Evolutionary conservation across 2,797 vertebrate genomes (phyloP).

Genomic region (Remorina albescens): DNA sequence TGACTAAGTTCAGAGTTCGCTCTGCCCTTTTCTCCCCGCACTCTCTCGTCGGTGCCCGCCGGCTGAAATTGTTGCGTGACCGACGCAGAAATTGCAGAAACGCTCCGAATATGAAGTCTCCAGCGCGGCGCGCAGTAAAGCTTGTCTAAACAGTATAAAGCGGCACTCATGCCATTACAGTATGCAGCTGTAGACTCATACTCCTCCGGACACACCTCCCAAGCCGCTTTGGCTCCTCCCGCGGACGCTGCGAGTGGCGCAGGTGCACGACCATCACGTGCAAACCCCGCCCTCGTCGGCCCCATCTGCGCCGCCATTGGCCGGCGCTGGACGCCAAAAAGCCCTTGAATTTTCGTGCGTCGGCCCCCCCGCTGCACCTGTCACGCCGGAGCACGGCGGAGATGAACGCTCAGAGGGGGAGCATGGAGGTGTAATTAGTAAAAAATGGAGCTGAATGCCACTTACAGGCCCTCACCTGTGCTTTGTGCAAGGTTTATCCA

Average conservation of each 20-base stretch:
- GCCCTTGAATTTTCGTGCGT: slow-evolving; percentile 48
- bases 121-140: slow-evolving; percentile 62
- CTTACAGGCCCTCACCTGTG: slow-evolving; percentile 18
- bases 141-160: slow-evolving; percentile 78
- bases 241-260: slow-evolving; percentile 72
- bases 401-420: slow-evolving; percentile 41
- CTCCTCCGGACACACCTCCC: slow-evolving; percentile 82
- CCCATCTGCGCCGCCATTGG: slow-evolving; percentile 65
- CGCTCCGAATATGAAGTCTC: slow-evolving; percentile 53
- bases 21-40: slow-evolving; percentile 43
- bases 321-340: slow-evolving; percentile 39
- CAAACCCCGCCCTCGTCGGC: slow-evolving; percentile 33
- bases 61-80: slow-evolving; percentile 16
- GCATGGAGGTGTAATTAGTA: slow-evolving; percentile 47
- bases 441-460: slow-evolving; percentile 40
- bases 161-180: slow-evolving; percentile 83
- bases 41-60: slow-evolving; percentile 20
- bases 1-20: slow-evolving; percentile 69
- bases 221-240: slow-evolving; percentile 66
- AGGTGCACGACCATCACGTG: slow-evolving; percentile 61
- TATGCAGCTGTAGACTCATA: slow-evolving; percentile 81
- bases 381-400: slow-evolving; percentile 54
- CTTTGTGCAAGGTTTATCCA: slow-evolving; percentile 25
- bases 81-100: slow-evolving; percentile 29
- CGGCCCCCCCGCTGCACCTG: slow-evolving; percentile 75